Evolutionary conservation across 2,888 invertebrate species (phyloP).

Genomic region (Drosophila stalkeri): DNA sequence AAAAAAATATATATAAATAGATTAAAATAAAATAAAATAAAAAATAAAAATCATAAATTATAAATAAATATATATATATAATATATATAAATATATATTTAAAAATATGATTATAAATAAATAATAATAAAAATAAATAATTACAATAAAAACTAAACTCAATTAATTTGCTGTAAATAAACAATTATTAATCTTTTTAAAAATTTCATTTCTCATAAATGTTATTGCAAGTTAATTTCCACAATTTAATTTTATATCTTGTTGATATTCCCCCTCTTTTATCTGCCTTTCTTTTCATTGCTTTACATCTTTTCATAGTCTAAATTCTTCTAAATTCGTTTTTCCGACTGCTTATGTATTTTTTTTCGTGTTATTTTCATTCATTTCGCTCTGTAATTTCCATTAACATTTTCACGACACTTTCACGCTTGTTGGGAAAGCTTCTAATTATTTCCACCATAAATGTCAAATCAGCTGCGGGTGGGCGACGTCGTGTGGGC

Average conservation of each 20-base stretch:
- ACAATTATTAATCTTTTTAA: neutral
- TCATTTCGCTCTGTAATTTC: conserved; percentile 10
- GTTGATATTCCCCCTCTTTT: neutral
- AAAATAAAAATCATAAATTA: no score
- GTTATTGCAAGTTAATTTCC: neutral
- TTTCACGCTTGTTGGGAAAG: conserved; percentile 60
- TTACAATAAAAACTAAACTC: no score
- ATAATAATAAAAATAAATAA: no score
- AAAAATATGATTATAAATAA: no score
- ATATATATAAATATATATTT: no score
- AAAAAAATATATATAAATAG: no score
- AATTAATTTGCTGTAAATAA: no score
- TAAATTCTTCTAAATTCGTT: neutral
- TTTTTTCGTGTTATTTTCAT: neutral
- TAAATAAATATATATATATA: no score
- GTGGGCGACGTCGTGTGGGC: conserved; percentile 34
- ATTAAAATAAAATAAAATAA: no score
- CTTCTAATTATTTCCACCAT: conserved; percentile 74
- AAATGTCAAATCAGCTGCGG: conserved; percentile 70
- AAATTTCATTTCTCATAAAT: neutral
- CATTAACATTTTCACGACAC: conserved; percentile 40
- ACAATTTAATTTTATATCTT: neutral
- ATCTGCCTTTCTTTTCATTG: neutral
- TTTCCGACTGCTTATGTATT: neutral
- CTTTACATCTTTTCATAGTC: neutral